Base-by-base conservation (phyloP, 2,888 invertebrate species). In the Papilio elwesi region DNA sequence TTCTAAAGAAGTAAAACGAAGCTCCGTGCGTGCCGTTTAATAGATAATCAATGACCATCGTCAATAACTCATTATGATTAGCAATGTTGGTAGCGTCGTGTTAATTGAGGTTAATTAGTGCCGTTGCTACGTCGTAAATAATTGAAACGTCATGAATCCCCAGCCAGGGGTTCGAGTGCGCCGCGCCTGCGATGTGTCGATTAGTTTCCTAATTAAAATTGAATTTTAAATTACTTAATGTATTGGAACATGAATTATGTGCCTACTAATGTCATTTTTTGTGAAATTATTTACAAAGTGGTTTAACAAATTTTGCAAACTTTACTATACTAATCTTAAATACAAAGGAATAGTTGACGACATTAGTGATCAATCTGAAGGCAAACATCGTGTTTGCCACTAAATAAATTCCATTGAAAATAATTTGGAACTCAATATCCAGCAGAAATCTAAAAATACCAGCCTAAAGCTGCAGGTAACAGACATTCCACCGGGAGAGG, bases 81-180 rank as follows among this genome's bases (percentile, higher is more conserved):
- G 43, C 15, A 43, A 62, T 62, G 59, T n/a, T n/a, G 12, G 8
- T 43, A 6, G 59, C 15, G 43, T 43, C 59, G 59, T 62, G 15
- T 62, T 62, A 43, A 43, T 62, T 43, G n/a, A 62, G 59, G 43
- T 62, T 62, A 62, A 43, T 62, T 62, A 62, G 43, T 12, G 59
- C n/a, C 59, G 9, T 38, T 11, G 9, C 59, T 43, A 43, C 59
- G 43, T 62, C 43, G 43, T 62, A 62, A 62, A 62, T 66, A 66
- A 66, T 66, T 49, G 51, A 52, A 13, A 66, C 65, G 65, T 51
- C 51, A 66, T 36, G 49, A 51, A 66, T 49, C n/a, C 51, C 52
- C 65, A 15, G 36, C 7, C 51, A 65, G 38, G 13, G n/a, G n/a
- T 38, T 51, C 65, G 65, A 36, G 12, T 38, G 59, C 43, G 43